Evolutionary conservation across 2,888 invertebrate species (phyloP), one percentile per base, ranked within the genome.

Genomic region (Lydus trimaculatus): DNA sequence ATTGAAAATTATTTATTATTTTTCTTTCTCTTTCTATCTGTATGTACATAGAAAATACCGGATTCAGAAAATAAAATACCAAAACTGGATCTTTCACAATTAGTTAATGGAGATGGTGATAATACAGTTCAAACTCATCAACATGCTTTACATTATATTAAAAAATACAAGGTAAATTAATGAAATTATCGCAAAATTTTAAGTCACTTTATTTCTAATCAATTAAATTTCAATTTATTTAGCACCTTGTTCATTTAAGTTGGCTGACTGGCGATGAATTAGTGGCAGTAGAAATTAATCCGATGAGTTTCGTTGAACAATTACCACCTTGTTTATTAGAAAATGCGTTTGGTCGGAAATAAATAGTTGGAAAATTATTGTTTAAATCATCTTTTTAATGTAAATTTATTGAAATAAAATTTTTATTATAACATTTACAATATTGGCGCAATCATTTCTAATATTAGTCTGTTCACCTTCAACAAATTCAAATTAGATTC

Each of bases 211-310:
- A 23, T n/a, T 13, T 63, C 64, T 28, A 33, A 28, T 61, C 66
- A 63, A 67, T 64, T 63, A 25, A 61, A 28, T 72, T 66, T 59
- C 31, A 59, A 59, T 73, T n/a, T 76, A 87, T 87, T 4, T 85
- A 96, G 94, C 94, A 94, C 82, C 85, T 95, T 76, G 89, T 92
- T 8, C 90, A 92, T 74, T 87, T 94, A 72, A 90, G 90, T 70
- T 91, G 91, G 88, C 78, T 95, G 13, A 87, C 87, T 36, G 83
- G 87, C 1, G 89, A 91, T 70, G 94, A 94, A 85, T 87, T 95
- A 76, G 90, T 96, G 6, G 89, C 91, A 0, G 88, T 96, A 31
- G 94, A 95, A 84, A 88, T 94, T 1, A 90, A 91, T 77, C 93
- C 94, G 0, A 86, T 90, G 61, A 88, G 90, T 66, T 87, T 96